Evolutionary conservation across 2,797 vertebrate genomes (phyloP).

Genomic region (Cheirogaleus major): DNA sequence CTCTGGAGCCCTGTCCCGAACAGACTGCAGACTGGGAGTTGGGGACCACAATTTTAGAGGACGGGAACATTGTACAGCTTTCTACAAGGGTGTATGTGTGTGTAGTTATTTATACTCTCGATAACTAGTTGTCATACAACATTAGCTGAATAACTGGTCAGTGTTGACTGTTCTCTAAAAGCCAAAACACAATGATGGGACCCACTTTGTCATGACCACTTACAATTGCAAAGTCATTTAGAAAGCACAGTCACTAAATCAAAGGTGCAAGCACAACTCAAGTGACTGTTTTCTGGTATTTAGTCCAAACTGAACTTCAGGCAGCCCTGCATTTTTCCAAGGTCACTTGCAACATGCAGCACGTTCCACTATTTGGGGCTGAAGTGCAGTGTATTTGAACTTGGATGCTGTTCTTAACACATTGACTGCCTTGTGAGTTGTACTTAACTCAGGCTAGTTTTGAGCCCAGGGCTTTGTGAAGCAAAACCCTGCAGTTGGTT

Average conservation of each 20-base stretch:
- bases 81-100: not conserved
- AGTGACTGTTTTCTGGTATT: not conserved
- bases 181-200: not conserved
- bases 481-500: no score
- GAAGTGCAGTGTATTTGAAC: conserved; percentile 23
- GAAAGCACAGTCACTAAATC: not conserved
- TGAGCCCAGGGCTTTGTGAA: no score
- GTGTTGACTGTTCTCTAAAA: not conserved
- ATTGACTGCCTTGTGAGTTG: no score
- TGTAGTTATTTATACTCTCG: not conserved
- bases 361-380: not conserved
- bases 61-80: not conserved
- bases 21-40: no score
- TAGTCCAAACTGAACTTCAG: not conserved
- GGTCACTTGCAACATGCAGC: not conserved
- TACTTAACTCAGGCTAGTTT: no score
- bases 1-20: no score
- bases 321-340: not conserved
- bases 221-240: not conserved
- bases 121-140: not conserved
- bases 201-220: not conserved
- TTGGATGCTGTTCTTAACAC: not conserved
- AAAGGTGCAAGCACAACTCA: not conserved
- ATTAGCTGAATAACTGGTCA: not conserved
- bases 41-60: not conserved